Evolutionary conservation across 2,888 invertebrate species (phyloP), one percentile per base, ranked within the genome.

Genomic region (Rapana venosa): DNA sequence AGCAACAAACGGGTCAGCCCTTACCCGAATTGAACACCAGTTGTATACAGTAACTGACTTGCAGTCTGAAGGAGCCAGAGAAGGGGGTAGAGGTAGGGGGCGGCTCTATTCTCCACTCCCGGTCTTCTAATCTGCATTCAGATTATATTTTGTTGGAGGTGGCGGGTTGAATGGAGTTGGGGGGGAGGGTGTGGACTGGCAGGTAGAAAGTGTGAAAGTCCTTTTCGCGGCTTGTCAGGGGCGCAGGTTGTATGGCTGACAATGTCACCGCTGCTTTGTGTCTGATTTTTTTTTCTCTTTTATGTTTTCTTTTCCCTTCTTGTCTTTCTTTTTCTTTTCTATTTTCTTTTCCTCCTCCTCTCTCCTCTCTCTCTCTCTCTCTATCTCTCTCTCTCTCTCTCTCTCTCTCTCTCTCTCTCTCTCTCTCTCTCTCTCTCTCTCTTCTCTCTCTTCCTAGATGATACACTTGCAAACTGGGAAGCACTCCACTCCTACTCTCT

Each of bases 181-280:
- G 26, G 26, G 74, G 26, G 26, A 2, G 74, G 74, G 2, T 47
- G 47, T 47, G 4, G 8, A 47, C 47, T 47, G 74, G 13, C 74
- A n/a, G n/a, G 74, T 74, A 32, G 32, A n/a, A 74, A 79, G 77
- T 79, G 77, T 79, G 77, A 79, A 30, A 79, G 32, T 32, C 77
- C 30, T 26, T 47, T 47, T 47, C 8, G 47, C 47, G 47, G 47
- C 47, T 47, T 47, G 47, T 47, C 47, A 47, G 8, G 47, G 47
- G 47, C 47, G 8, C 47, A 47, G 47, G n/a, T n/a, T n/a, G n/a
- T n/a, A n/a, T n/a, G n/a, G 47, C 47, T 47, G 2, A 47, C 47
- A 47, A 47, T 47, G 47, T 47, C 47, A 47, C 8, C 47, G 47
- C 47, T 5, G 47, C 47, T 47, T 47, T 47, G 2, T 47, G 47